Conservation (phyloP, 2,797 vertebrate genomes). For the Trachurus trachurus region DNA sequence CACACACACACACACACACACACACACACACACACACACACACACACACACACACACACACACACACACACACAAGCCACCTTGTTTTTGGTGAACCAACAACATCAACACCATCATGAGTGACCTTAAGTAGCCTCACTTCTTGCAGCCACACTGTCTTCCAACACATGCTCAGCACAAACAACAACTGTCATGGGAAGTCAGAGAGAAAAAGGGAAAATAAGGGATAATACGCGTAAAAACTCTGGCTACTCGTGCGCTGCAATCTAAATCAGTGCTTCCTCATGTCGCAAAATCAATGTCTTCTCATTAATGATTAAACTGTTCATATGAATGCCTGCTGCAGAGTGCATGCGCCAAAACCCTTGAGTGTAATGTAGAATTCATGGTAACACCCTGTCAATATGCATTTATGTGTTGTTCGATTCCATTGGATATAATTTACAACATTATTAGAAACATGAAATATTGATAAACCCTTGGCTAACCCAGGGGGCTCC, state of each 20-base stretch:
- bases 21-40: not conserved
- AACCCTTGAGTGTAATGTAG: not conserved
- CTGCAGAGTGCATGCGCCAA: not conserved
- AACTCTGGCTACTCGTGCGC: not conserved
- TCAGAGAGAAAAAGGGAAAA: not conserved
- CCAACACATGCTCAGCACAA: not conserved
- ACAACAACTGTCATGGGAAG: not conserved
- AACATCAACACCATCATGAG: not conserved
- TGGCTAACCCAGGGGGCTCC: conserved; percentile 1
- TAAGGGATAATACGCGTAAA: not conserved
- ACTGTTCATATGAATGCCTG: not conserved
- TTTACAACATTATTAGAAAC: conserved; percentile 70
- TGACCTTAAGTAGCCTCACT: not conserved
- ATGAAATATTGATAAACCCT: conserved; percentile 71
- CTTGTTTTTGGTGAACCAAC: not conserved
- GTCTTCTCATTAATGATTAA: conserved; percentile 32
- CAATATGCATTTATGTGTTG: conserved; percentile 62
- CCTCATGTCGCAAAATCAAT: conserved; percentile 40
- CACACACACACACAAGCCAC: not conserved
- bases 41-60: conserved; percentile 9
- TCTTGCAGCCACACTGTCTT: not conserved
- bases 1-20: conserved; percentile 5
- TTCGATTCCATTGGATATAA: conserved; percentile 58
- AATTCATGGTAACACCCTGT: conserved; percentile 51
- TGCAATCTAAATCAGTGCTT: conserved; percentile 27